Base-by-base conservation (phyloP, 2,888 invertebrate species). In the Pyrrhia umbra region DNA sequence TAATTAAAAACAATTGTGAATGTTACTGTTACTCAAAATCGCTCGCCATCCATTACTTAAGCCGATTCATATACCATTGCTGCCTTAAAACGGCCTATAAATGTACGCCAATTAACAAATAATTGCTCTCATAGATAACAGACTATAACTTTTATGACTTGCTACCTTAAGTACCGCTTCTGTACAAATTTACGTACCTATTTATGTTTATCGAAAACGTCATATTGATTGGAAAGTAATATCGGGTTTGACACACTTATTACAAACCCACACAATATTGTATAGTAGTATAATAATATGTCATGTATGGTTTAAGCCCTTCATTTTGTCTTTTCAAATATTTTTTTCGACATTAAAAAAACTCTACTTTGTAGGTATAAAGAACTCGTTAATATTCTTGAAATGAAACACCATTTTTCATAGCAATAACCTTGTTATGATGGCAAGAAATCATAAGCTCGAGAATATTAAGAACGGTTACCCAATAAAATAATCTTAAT, bases 21-120 rank as follows among this genome's bases (percentile, higher is more conserved):
- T 15, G n/a, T 2, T 39, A 18, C n/a, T 58, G 39, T 34, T 6
- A 6, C 15, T 1, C 4, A 3, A 6, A n/a, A 39, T 25, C 77
- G 72, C 72, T 65, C 2, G 2, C 30, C 2, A 52, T 76, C 20
- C 51, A 72, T 76, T 58, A 72, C 72, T 72, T 72, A 52, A 8
- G 6, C 43, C 47, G 25, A 52, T 23, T 40, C 51, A 16, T 51
- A 56, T 18, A 34, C 27, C 47, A 40, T 21, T 52, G 57, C 45
- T 54, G 72, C 79, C 79, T 81, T 78, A 85, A 86, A 89, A 88
- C 85, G 85, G 85, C 84, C 87, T 87, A 89, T 88, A 87, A 86
- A 90, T 83, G 66, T 81, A 84, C 83, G 82, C 82, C 88, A 89
- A 90, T 91, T 90, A 88, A 84, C 82, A 77, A 81, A 80, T 83